Evolutionary conservation across 2,888 invertebrate genomes (phyloP).

Genomic region (Tenthredo notha): DNA sequence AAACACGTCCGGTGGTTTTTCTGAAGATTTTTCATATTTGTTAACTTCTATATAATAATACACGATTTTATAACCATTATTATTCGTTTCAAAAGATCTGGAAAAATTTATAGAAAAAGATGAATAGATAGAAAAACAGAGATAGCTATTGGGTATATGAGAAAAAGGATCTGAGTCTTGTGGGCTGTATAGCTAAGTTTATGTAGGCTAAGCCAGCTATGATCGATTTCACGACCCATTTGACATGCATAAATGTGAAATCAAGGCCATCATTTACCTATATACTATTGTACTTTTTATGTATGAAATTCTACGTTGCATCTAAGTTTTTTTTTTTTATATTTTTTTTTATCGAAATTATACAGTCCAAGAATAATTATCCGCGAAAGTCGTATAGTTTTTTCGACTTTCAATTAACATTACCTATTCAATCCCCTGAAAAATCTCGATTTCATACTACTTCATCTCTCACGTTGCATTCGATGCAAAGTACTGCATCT

Average conservation of each 20-base stretch:
- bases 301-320: not conserved
- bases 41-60: not conserved
- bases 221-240: constrained; percentile 64
- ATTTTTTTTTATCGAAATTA: not conserved
- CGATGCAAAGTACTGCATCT: not conserved
- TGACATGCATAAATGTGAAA: constrained; percentile 62
- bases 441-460: not conserved
- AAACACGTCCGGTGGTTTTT: constrained; percentile 30
- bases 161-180: not conserved
- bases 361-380: too few relatives aligned
- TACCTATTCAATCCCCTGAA: not conserved
- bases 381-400: not conserved
- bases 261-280: constrained; percentile 61
- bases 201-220: constrained; percentile 54
- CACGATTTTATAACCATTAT: not conserved
- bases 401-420: not conserved
- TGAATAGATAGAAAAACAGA: not conserved
- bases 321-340: not conserved
- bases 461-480: not conserved
- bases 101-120: not conserved
- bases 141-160: not conserved
- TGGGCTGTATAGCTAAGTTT: constrained; percentile 6
- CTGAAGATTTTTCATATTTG: not conserved
- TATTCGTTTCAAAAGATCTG: too few relatives aligned
- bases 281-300: not conserved